Conservation (phyloP, 2,888 invertebrate species). For the Vanessa cardui region DNA sequence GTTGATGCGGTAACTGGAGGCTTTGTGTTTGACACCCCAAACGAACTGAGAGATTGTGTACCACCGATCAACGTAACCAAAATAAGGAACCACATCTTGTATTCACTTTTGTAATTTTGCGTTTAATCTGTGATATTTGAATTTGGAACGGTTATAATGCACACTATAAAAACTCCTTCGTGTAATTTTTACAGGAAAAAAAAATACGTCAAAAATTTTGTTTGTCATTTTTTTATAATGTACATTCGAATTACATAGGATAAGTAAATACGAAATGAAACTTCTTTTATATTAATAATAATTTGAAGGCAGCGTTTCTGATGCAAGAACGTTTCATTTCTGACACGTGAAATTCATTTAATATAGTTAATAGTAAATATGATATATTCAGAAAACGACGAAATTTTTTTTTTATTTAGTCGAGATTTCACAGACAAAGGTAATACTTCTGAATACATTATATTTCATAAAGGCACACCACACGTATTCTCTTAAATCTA, state of each 20-base stretch:
- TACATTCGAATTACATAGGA: neutral
- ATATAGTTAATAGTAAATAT: neutral
- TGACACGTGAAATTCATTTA: too few species aligned
- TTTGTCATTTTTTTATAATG: constrained; percentile 17
- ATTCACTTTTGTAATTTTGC: too few species aligned
- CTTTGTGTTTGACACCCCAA: constrained; percentile 85
- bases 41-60: constrained; percentile 83
- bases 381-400: neutral
- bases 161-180: constrained; percentile 18
- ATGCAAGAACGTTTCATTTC: too few species aligned
- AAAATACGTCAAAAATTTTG: too few species aligned
- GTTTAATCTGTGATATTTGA: constrained; percentile 36
- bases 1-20: constrained; percentile 76
- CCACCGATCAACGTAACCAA: constrained; percentile 14
- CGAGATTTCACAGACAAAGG: too few species aligned
- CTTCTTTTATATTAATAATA: too few species aligned
- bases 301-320: too few species aligned
- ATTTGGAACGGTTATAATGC: constrained; percentile 48
- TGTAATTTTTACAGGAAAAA: neutral
- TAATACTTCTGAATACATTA: neutral
- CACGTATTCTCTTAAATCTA: neutral
- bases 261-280: neutral
- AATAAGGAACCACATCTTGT: constrained; percentile 47
- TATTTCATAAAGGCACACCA: neutral
- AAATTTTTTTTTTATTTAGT: neutral